Percentiles rank a stretch among this genome's conserved stretches.
Evolutionary conservation across 1,140 invertebrate species (phyloP).

Genomic region (Danaus melanippus): DNA sequence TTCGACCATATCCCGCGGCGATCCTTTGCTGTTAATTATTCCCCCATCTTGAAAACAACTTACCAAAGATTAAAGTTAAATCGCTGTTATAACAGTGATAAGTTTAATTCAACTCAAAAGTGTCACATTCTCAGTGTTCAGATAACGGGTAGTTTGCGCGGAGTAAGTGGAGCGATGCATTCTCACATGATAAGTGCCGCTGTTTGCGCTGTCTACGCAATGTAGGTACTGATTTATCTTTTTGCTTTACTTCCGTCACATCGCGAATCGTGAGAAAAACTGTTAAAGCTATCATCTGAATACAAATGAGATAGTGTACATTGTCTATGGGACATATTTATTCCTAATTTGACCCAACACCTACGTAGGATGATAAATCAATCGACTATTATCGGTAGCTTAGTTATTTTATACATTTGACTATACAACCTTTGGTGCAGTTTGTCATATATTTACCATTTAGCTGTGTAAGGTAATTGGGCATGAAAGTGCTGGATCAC

Average conservation of each 20-base stretch:
- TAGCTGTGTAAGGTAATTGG: slow-evolving; percentile 8
- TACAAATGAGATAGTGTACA: too few relatives aligned
- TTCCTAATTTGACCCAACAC: too few relatives aligned
- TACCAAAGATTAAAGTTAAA: too few relatives aligned
- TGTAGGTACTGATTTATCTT: slow-evolving; percentile 41
- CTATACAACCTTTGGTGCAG: too few relatives aligned
- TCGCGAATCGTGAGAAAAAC: slow-evolving; percentile 32
- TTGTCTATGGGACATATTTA: too few relatives aligned
- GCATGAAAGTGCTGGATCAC: slow-evolving; percentile 18
- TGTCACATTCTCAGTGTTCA: slow-evolving; percentile 25
- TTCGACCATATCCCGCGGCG: too few relatives aligned
- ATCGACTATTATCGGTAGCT: too few relatives aligned
- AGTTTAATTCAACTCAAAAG: slow-evolving; percentile 17
- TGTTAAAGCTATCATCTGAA: neutral
- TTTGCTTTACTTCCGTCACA: slow-evolving; percentile 41
- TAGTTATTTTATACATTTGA: too few relatives aligned
- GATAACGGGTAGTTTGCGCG: slow-evolving; percentile 21
- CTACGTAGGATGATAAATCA: too few relatives aligned
- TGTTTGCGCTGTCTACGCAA: slow-evolving; percentile 46
- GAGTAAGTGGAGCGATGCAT: slow-evolving; percentile 56
- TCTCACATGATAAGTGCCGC: slow-evolving; percentile 54
- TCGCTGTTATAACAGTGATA: slow-evolving; percentile 7
- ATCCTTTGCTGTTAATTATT: too few relatives aligned
- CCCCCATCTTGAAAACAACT: too few relatives aligned
- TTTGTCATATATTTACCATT: too few relatives aligned